Percentiles rank a stretch among this genome's conserved stretches.
Conservation (phyloP, 2,113 vertebrate genomes). For the Carlito syrichta region DNA sequence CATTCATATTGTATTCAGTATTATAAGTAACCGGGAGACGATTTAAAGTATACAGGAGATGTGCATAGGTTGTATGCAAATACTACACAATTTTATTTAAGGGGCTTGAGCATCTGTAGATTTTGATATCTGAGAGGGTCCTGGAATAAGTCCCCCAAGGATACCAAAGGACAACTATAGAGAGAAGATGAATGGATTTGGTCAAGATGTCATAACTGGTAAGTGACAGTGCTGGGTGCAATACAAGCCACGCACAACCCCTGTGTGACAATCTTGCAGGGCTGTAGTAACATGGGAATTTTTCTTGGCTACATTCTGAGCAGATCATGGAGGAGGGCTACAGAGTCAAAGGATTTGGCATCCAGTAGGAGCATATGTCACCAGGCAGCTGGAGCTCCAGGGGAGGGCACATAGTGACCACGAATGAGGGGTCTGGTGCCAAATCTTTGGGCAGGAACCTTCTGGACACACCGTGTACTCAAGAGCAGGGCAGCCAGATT, state of each 20-base stretch:
- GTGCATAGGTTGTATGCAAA: background rate
- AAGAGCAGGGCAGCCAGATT: background rate
- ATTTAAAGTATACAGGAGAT: background rate
- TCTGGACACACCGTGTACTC: background rate
- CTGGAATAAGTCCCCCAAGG: background rate
- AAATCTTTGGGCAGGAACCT: background rate
- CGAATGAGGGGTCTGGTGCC: background rate
- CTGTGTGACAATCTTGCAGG: fast-evolving
- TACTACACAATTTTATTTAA: background rate
- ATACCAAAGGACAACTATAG: background rate
- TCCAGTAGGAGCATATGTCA: fast-evolving
- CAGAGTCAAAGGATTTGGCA: background rate
- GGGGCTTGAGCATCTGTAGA: background rate
- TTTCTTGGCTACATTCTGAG: background rate
- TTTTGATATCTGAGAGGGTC: background rate
- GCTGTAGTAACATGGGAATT: fast-evolving
- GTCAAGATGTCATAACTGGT: background rate
- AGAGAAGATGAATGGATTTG: background rate
- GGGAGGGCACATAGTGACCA: background rate
- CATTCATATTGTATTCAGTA: background rate
- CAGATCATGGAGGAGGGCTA: background rate
- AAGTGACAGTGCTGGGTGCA: background rate
- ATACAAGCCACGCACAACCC: background rate
- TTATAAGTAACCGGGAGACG: background rate
- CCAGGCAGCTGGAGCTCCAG: fast-evolving